These are phyloP conservation scores for Eulithis testata DNA, from an alignment of 2,888 invertebrate genomes.

Conservation along the genomic window DNA sequence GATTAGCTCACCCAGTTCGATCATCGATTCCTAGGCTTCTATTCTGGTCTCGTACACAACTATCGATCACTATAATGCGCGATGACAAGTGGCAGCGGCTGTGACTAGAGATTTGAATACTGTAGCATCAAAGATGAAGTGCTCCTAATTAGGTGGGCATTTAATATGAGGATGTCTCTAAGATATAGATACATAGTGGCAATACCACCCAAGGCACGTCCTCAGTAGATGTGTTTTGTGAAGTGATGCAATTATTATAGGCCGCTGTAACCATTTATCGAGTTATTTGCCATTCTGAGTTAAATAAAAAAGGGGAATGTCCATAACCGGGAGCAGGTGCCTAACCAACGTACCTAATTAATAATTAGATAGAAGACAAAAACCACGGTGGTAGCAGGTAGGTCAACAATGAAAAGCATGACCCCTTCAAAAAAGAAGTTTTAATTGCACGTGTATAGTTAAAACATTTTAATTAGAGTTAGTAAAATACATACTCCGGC, in stretches of 20 bases:
- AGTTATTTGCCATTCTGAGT: no score
- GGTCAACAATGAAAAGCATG: conserved; percentile 32
- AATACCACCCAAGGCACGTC: no score
- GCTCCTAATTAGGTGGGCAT: not conserved
- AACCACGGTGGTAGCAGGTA: conserved; percentile 23
- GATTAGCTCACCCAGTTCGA: conserved; percentile 65
- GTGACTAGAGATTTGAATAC: conserved; percentile 7
- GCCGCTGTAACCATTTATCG: no score
- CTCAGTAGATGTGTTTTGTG: no score
- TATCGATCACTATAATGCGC: conserved; percentile 25
- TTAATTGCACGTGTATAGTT: conserved; percentile 32
- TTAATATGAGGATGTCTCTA: no score
- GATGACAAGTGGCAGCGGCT: conserved; percentile 21
- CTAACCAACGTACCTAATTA: conserved; percentile 24
- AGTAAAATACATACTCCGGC: conserved; percentile 26
- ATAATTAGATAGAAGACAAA: conserved; percentile 31
- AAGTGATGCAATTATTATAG: no score
- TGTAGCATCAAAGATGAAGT: not conserved
- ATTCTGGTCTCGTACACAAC: conserved; percentile 24
- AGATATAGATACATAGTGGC: no score
- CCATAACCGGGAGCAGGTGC: not conserved
- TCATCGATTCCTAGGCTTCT: conserved; percentile 29
- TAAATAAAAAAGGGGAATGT: not conserved
- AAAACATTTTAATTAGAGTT: conserved; percentile 41
- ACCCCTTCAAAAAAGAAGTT: conserved; percentile 31